Evolutionary conservation across 1,140 invertebrate species (phyloP).

Genomic region (Leptoteleia sp.): DNA sequence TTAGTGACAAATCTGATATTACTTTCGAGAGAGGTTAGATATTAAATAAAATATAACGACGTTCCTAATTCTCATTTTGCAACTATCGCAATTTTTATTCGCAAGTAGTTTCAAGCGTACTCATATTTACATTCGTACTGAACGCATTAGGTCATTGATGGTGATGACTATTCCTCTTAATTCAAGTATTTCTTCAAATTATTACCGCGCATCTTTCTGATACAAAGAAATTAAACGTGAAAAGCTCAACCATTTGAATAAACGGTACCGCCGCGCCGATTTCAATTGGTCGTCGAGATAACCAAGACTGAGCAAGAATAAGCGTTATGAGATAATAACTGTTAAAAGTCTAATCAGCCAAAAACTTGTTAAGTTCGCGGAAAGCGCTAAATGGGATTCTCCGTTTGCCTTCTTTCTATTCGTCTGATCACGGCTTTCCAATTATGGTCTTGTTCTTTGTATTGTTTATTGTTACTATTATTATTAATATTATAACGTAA

Average conservation of each 20-base stretch:
- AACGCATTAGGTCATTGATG: slow-evolving; percentile 39
- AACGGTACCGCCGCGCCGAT: slow-evolving; percentile 56
- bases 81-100: too few relatives aligned
- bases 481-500: too few relatives aligned
- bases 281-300: slow-evolving; percentile 69
- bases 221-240: slow-evolving; percentile 56
- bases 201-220: slow-evolving; percentile 40
- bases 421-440: too few relatives aligned
- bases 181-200: slow-evolving; percentile 53
- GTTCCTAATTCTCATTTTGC: too few relatives aligned
- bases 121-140: too few relatives aligned
- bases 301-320: slow-evolving; percentile 50
- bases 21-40: too few relatives aligned
- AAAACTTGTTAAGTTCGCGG: slow-evolving; percentile 69
- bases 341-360: slow-evolving; percentile 72
- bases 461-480: too few relatives aligned
- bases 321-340: slow-evolving; percentile 66
- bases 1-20: too few relatives aligned
- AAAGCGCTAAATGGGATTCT: slow-evolving; percentile 51
- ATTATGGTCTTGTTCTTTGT: too few relatives aligned
- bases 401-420: slow-evolving; percentile 27
- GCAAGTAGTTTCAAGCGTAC: too few relatives aligned
- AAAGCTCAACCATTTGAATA: slow-evolving; percentile 55
- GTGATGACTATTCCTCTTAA: slow-evolving; percentile 24
- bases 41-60: too few relatives aligned